These are phyloP conservation scores for Zeuzera pyrina DNA, from an alignment of 2,888 invertebrate genomes.

Conservation along the genomic window DNA sequence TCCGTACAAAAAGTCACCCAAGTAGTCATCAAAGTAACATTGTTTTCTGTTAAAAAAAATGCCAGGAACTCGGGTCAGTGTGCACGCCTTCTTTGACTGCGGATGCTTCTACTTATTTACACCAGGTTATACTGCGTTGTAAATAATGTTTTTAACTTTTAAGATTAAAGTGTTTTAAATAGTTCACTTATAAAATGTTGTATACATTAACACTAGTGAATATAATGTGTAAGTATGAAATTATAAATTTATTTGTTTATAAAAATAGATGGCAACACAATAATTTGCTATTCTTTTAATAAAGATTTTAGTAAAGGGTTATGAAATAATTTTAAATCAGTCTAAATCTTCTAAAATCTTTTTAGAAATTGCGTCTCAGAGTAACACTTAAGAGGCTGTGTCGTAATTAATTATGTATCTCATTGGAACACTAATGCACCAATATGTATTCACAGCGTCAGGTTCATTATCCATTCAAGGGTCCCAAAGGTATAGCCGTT, in stretches of 20 bases:
- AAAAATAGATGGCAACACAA: neutral
- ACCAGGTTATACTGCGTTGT: no score
- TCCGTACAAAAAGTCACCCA: no score
- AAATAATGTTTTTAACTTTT: no score
- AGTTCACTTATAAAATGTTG: no score
- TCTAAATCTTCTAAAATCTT: neutral
- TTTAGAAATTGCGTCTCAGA: constrained; percentile 18
- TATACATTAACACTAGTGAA: neutral
- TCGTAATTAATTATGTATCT: constrained; percentile 50
- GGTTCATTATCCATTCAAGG: constrained; percentile 39
- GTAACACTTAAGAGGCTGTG: constrained; percentile 31
- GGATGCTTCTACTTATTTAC: no score
- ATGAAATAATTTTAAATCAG: neutral
- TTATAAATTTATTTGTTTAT: neutral
- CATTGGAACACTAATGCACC: constrained; percentile 43
- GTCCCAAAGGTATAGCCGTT: constrained; percentile 20
- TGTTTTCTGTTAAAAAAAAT: no score
- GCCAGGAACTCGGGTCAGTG: no score
- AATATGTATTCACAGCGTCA: constrained; percentile 60
- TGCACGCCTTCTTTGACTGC: no score
- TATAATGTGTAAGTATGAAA: neutral
- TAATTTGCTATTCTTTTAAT: no score
- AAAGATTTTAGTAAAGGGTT: no score
- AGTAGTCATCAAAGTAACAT: no score
- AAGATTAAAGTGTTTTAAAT: no score